phyloP scores from a whole-genome alignment of 2,888 invertebrate genomes.

The Aquatica leii region DNA sequence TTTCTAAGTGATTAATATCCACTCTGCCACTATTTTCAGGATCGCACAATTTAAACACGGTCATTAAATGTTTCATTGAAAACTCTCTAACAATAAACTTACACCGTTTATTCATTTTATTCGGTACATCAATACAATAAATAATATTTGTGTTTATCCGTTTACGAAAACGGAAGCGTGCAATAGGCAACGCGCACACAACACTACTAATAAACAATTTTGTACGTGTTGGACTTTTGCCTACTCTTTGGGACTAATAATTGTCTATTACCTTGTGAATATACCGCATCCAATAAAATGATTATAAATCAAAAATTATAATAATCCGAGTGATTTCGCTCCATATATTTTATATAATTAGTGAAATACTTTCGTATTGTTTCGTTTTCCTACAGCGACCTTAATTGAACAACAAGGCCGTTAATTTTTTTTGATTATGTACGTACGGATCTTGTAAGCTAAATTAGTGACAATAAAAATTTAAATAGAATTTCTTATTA shows the following conservation, averaged over 20 bases:
- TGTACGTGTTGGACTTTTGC: constrained; percentile 29
- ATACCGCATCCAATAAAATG: constrained; percentile 22
- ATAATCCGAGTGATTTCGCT: neutral
- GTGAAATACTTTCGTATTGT: too few relatives aligned
- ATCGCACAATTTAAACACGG: constrained; percentile 56
- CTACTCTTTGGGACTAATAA: constrained; percentile 33
- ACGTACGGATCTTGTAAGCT: too few relatives aligned
- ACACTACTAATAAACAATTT: constrained; percentile 20
- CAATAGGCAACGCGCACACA: constrained; percentile 10
- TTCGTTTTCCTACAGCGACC: too few relatives aligned
- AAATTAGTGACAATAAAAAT: too few relatives aligned
- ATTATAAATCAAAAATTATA: neutral
- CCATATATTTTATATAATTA: constrained; percentile 2
- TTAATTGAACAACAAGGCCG: too few relatives aligned
- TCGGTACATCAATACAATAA: neutral
- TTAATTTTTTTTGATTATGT: too few relatives aligned
- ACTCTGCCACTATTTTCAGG: constrained; percentile 54
- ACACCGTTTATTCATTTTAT: neutral
- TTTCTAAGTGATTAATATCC: constrained; percentile 52
- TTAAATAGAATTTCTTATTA: too few relatives aligned
- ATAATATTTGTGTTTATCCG: neutral
- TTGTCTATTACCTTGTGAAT: constrained; percentile 25
- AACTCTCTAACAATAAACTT: neutral
- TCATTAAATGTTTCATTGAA: constrained; percentile 51
- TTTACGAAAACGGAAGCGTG: constrained; percentile 13